Percentiles rank a stretch among this genome's conserved stretches.
phyloP scores from a whole-genome alignment of 2,113 vertebrate species.

The Prolemur simus region DNA sequence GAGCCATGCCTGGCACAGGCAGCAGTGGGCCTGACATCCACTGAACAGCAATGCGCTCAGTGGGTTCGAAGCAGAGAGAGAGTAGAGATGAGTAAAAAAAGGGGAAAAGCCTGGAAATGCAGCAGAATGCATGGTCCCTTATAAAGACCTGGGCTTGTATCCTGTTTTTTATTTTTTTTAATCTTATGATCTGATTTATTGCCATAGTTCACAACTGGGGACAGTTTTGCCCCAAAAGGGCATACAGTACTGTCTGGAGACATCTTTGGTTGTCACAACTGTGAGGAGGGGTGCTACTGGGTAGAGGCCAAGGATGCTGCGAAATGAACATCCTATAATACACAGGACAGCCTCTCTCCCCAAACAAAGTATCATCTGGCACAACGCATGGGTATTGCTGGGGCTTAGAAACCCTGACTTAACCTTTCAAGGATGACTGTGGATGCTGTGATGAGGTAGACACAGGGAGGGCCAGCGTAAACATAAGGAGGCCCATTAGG shows the following conservation, averaged over 20 bases:
- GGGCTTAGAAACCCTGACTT: not conserved
- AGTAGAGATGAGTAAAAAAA: not conserved
- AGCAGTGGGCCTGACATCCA: not conserved
- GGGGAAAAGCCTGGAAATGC: not conserved
- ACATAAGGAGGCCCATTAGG: not conserved
- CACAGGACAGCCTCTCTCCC: accelerated
- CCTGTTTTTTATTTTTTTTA: not conserved
- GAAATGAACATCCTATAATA: not conserved
- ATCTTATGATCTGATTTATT: not conserved
- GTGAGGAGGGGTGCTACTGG: not conserved
- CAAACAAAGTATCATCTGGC: not conserved
- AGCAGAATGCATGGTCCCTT: not conserved
- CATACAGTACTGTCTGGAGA: not conserved
- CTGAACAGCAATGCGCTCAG: accelerated
- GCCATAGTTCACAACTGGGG: not conserved
- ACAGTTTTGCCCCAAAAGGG: not conserved
- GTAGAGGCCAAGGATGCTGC: not conserved
- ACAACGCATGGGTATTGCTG: not conserved
- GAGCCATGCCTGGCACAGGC: not conserved
- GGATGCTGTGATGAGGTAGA: not conserved
- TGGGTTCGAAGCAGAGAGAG: not conserved
- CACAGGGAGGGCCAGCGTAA: not conserved
- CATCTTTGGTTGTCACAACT: not conserved
- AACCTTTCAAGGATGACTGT: not conserved
- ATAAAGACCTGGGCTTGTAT: not conserved